Evolutionary conservation across 2,113 vertebrate species (phyloP).

Genomic region (Tauraco erythrolophus): DNA sequence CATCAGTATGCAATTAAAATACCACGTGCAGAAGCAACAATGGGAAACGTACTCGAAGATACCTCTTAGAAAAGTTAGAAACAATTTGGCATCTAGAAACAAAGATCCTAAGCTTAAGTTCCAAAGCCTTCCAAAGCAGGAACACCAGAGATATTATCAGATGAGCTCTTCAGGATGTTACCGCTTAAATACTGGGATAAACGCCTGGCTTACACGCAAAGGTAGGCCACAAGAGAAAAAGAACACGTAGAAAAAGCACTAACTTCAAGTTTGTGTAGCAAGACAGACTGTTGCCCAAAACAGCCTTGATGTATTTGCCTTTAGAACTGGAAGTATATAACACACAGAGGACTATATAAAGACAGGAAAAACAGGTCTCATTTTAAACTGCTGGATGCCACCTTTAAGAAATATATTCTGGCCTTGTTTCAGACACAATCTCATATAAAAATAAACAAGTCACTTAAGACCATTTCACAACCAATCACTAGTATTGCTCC

Average conservation of each 20-base stretch:
- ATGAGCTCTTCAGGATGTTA: neutral
- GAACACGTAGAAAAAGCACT: neutral
- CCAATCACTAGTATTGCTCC: neutral
- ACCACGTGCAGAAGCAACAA: neutral
- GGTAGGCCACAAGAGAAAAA: neutral
- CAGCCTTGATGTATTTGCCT: neutral
- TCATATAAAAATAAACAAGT: neutral
- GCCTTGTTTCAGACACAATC: neutral
- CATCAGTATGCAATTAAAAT: neutral
- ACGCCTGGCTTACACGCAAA: fast-evolving
- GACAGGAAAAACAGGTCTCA: neutral
- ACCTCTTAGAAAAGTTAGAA: neutral
- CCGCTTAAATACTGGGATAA: neutral
- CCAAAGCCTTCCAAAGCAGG: neutral
- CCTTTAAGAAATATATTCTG: neutral
- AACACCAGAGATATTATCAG: neutral
- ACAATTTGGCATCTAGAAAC: neutral
- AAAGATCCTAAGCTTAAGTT: neutral
- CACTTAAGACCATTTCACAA: neutral
- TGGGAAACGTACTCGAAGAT: neutral
- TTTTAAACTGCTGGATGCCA: neutral
- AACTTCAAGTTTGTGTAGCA: neutral
- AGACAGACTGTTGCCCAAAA: neutral
- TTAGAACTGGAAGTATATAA: neutral
- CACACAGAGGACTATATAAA: neutral